phyloP scores from a whole-genome alignment of 2,888 invertebrate genomes.

The Cheilosia vernalis region DNA sequence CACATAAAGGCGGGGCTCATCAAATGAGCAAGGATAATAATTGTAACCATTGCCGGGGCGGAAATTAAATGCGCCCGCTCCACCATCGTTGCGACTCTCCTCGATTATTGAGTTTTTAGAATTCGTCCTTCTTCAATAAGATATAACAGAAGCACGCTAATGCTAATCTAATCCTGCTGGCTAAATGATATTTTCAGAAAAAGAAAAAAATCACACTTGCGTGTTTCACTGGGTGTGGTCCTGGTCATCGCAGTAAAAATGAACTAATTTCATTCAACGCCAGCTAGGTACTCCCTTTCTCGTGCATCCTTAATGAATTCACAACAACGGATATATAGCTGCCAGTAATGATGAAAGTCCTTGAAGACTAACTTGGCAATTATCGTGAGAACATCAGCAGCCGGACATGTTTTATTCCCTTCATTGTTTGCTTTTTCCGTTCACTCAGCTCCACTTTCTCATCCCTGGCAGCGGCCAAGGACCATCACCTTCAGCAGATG shows the following conservation, averaged over 20 bases:
- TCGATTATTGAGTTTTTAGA: no score
- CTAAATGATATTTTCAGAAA: neutral
- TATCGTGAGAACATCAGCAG: slow-evolving; percentile 51
- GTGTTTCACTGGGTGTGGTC: neutral
- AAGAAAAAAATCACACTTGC: neutral
- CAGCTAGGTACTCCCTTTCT: neutral
- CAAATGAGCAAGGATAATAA: no score
- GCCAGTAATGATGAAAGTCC: slow-evolving; percentile 15
- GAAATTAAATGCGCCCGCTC: no score
- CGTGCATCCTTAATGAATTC: slow-evolving; percentile 14
- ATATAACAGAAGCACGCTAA: neutral
- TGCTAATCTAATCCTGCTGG: neutral
- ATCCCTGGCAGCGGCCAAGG: neutral
- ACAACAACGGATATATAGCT: slow-evolving; percentile 2
- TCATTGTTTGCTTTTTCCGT: neutral
- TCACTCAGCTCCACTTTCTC: neutral
- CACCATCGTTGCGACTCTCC: no score
- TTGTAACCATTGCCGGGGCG: no score
- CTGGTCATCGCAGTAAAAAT: neutral
- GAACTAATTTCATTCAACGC: neutral
- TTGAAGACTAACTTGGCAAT: slow-evolving; percentile 22
- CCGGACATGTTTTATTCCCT: slow-evolving; percentile 21
- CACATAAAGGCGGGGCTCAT: no score
- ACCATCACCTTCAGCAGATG: slow-evolving; percentile 16
- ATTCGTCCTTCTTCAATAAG: neutral